Evolutionary conservation across 1,140 invertebrate genomes (phyloP).

Genomic region (Zaprionus tsacasi): DNA sequence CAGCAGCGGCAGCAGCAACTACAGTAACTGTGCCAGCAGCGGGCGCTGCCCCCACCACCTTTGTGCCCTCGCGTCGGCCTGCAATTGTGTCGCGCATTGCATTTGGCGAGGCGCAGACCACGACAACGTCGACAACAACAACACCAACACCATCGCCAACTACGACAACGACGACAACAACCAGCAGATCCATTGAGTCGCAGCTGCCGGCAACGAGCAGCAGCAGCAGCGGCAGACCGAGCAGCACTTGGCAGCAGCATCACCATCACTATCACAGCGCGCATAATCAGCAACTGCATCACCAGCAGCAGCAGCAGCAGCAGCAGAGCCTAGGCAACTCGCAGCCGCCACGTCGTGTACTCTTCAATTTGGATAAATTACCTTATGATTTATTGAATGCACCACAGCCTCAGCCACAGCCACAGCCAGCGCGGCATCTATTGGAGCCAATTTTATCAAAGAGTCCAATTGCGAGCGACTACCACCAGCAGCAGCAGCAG

Average conservation of each 20-base stretch:
- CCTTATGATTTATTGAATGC: constrained; percentile 84
- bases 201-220: constrained; percentile 35
- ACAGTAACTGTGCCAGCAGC: constrained; percentile 58
- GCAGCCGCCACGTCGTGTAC: constrained; percentile 73
- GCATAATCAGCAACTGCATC: constrained; percentile 60
- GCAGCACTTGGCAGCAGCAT: constrained; percentile 69
- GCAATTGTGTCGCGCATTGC: constrained; percentile 84
- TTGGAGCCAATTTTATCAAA: constrained; percentile 75
- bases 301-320: constrained; percentile 48
- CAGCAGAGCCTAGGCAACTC: constrained; percentile 42
- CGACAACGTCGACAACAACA: constrained; percentile 62
- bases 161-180: constrained; percentile 20
- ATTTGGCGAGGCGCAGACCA: constrained; percentile 75
- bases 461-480: constrained; percentile 61
- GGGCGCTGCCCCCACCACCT: constrained; percentile 58
- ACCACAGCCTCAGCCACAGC: constrained; percentile 64
- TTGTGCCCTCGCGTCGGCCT: constrained; percentile 77
- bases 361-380: constrained; percentile 84
- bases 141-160: constrained; percentile 32
- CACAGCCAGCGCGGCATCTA: constrained; percentile 54
- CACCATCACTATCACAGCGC: constrained; percentile 75
- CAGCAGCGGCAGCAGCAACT: constrained; percentile 14
- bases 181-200: constrained; percentile 37
- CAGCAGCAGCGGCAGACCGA: constrained; percentile 54
- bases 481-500: constrained; percentile 54